Evolutionary conservation across 2,797 vertebrate genomes (phyloP), one percentile per base, ranked within the genome.

Genomic region (Xiphophorus birchmanni): DNA sequence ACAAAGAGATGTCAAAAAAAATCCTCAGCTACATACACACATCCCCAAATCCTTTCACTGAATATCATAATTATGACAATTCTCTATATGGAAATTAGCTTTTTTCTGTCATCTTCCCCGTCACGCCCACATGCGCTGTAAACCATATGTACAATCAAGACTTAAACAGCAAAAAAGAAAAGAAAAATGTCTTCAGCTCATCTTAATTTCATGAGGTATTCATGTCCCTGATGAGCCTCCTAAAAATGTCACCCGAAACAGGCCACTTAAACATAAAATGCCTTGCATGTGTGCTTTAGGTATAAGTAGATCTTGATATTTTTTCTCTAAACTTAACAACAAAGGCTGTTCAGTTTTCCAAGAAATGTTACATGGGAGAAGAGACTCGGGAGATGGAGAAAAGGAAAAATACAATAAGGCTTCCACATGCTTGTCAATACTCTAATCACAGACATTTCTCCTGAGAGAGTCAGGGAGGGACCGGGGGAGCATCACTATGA

Each of bases 401-500:
- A 45, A 40, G 56, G 26, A 60, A 52, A 85, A 80, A 82, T 63
- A 87, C 75, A 76, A 72, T 78, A 81, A 85, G 84, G 88, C 90
- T 88, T 90, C 89, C 88, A 86, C 89, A 91, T 89, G 88, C 88
- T 85, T 92, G 92, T 94, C 93, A 92, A 94, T 94, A 94, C 90
- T 45, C 83, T 83, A 87, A 81, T 94, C 90, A 91, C 90, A 89
- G 79, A 73, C 76, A 76, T 82, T 86, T 92, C 93, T 86, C 91
- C 73, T 54, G 90, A 91, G 90, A 92, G 47, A 35, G 80, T 86
- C 76, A 75, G 32, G 40, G 54, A 26, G 56, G 78, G 82, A 86
- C 78, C 21, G 1, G 88, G 84, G 83, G 87, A 86, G 87, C 90
- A 93, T 94, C 90, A 44, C 93, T 91, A 93, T 93, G 92, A 92